Percentiles rank a stretch among this genome's conserved stretches.
Conservation (phyloP, 2,113 vertebrate species). For the Hippolais icterina region DNA sequence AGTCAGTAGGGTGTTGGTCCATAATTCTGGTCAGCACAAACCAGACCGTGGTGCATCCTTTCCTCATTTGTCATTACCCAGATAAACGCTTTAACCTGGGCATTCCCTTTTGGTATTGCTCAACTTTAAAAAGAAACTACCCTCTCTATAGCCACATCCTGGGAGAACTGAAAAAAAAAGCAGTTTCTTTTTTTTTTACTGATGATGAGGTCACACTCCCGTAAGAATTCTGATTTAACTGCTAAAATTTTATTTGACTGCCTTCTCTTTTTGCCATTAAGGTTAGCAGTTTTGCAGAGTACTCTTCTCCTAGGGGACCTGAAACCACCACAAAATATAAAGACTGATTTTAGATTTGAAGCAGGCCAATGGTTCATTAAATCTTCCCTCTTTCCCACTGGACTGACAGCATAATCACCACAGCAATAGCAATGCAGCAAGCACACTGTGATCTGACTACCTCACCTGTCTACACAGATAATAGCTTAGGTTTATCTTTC, state of each 20-base stretch:
- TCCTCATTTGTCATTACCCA: neutral
- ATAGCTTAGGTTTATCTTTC: neutral
- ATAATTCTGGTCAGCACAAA: neutral
- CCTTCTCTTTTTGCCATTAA: neutral
- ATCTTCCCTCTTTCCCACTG: neutral
- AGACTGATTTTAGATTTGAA: neutral
- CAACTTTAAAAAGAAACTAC: neutral
- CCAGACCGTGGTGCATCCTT: neutral
- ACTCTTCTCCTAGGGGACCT: neutral
- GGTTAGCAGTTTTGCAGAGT: neutral
- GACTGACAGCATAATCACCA: neutral
- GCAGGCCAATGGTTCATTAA: neutral
- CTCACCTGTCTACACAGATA: neutral
- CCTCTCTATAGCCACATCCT: neutral
- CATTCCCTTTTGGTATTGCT: neutral
- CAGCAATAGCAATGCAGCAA: neutral
- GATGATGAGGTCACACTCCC: neutral
- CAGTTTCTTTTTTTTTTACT: neutral
- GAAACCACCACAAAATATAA: neutral
- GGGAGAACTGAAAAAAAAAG: neutral
- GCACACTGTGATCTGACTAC: neutral
- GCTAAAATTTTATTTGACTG: neutral
- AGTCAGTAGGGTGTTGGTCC: neutral
- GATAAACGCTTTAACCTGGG: neutral
- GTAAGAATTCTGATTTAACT: neutral